phyloP scores from a whole-genome alignment of 2,888 invertebrate genomes.

The Platycheirus rosarum region DNA sequence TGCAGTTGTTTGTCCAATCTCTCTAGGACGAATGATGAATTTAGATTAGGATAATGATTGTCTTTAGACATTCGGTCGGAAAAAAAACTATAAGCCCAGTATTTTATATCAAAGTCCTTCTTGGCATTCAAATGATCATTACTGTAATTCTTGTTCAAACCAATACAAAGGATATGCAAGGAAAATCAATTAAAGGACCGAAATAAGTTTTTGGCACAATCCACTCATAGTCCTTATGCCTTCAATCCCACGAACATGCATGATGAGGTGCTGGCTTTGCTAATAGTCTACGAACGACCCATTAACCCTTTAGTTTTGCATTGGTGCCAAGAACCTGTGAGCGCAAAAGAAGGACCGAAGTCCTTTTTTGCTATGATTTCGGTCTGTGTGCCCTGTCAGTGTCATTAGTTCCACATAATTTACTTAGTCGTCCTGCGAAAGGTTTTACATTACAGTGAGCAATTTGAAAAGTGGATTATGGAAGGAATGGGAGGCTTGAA shows the following conservation, averaged over 20 bases:
- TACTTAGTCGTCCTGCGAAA: constrained; percentile 73
- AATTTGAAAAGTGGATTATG: constrained; percentile 71
- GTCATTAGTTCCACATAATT: constrained; percentile 74
- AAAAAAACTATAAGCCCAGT: background rate
- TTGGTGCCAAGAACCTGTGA: constrained; percentile 63
- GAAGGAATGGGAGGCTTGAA: constrained; percentile 17
- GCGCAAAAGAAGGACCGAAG: constrained; percentile 10
- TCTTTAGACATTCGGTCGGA: background rate
- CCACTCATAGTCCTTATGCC: constrained; percentile 24
- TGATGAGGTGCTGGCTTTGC: constrained; percentile 59
- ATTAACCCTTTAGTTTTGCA: constrained; percentile 68
- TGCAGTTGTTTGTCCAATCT: constrained; percentile 64
- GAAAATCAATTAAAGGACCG: constrained; percentile 60
- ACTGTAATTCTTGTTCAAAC: constrained; percentile 5
- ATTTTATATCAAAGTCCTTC: background rate
- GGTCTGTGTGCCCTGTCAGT: constrained; percentile 71
- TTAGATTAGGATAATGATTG: constrained; percentile 64
- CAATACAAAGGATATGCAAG: constrained; percentile 20
- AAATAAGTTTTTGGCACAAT: constrained; percentile 56
- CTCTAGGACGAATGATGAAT: constrained; percentile 64
- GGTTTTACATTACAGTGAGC: constrained; percentile 74
- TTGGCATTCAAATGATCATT: constrained; percentile 55
- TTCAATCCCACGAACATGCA: constrained; percentile 48
- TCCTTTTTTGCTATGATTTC: constrained; percentile 20
- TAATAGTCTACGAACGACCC: constrained; percentile 57